phyloP scores from a whole-genome alignment of 2,888 invertebrate species.

The Brenthis ino region DNA sequence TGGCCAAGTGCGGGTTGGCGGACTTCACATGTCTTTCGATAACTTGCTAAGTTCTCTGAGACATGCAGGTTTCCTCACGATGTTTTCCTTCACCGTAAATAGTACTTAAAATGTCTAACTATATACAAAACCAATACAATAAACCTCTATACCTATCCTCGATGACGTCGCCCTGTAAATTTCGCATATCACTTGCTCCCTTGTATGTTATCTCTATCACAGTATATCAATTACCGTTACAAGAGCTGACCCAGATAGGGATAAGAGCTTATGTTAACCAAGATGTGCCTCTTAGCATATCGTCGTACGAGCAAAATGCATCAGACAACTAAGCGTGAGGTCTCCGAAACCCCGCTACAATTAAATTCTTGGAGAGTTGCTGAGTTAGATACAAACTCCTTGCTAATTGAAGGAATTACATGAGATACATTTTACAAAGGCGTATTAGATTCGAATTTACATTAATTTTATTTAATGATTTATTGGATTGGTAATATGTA shows the following conservation, averaged over 20 bases:
- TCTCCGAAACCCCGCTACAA: neutral
- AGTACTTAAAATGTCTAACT: neutral
- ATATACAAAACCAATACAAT: neutral
- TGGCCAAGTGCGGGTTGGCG: no score
- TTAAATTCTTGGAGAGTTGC: constrained; percentile 13
- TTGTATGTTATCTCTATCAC: neutral
- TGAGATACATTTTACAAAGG: no score
- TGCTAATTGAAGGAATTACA: neutral
- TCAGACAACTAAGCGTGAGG: constrained; percentile 1
- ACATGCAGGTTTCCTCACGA: no score
- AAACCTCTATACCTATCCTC: no score
- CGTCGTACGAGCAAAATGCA: constrained; percentile 5
- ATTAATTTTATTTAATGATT: no score
- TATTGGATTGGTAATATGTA: no score
- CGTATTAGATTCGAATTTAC: no score
- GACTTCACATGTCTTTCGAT: no score
- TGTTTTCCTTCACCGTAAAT: no score
- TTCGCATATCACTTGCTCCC: neutral
- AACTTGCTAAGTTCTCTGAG: no score
- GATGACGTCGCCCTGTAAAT: no score
- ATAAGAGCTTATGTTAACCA: constrained; percentile 5
- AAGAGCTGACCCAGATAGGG: constrained; percentile 15
- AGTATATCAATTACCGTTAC: constrained; percentile 14
- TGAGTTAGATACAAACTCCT: neutral
- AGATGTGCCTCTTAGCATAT: constrained; percentile 10